These are phyloP conservation scores for Eupithecia pulchellata DNA, from an alignment of 2,888 invertebrate genomes.

Conservation along the genomic window DNA sequence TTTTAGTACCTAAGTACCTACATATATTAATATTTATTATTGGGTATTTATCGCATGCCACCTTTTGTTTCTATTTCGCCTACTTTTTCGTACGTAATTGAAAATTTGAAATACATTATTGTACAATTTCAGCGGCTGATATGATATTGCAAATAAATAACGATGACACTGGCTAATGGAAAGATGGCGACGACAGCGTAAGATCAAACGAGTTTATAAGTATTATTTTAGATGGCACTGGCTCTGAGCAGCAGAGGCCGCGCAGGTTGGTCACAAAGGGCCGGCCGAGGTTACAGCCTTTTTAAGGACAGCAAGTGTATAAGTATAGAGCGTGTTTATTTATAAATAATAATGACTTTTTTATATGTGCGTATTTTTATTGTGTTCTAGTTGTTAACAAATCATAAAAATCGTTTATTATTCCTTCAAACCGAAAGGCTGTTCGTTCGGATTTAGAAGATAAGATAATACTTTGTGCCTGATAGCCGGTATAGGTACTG, in stretches of 20 bases:
- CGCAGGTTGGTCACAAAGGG: conserved; percentile 80
- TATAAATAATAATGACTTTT: background rate
- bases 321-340: conserved; percentile 15
- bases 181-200: conserved; percentile 43
- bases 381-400: background rate
- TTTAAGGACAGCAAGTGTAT: conserved; percentile 52
- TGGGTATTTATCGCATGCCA: no score
- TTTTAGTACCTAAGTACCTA: no score
- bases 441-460: background rate
- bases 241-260: conserved; percentile 63
- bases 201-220: conserved; percentile 63
- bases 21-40: no score
- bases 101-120: background rate
- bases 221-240: conserved; percentile 70
- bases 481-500: background rate
- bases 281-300: conserved; percentile 71
- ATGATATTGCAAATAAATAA: conserved; percentile 32
- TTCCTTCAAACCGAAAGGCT: background rate
- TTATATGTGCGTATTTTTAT: background rate
- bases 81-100: no score
- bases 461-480: background rate
- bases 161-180: conserved; percentile 44
- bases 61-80: no score
- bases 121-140: background rate
- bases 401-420: background rate